Conservation (phyloP, 2,113 vertebrate genomes). For the Taxidea taxus region DNA sequence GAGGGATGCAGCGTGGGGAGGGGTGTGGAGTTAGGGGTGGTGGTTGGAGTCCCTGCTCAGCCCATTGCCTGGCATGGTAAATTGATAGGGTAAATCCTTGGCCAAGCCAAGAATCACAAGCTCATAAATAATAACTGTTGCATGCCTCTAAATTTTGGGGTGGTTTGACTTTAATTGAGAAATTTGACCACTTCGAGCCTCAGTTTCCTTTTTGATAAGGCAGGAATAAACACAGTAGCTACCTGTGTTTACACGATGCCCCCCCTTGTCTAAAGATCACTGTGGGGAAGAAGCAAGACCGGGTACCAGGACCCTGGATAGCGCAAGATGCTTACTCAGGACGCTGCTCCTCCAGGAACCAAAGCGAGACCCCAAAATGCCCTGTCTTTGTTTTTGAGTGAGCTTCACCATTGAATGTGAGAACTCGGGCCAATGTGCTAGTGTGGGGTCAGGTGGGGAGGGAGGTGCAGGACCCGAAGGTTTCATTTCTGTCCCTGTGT, state of each 20-base stretch:
- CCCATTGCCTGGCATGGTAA: background rate
- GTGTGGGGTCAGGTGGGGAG: fast-evolving
- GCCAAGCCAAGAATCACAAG: background rate
- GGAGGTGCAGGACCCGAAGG: fast-evolving
- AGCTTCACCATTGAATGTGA: fast-evolving
- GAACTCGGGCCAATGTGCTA: background rate
- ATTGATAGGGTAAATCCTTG: background rate
- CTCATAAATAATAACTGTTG: background rate
- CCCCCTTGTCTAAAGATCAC: background rate
- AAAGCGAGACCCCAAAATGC: background rate
- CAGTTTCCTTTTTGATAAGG: background rate
- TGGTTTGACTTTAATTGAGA: background rate
- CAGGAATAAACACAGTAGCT: too few relatives aligned
- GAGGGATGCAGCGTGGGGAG: background rate
- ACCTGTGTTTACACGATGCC: background rate
- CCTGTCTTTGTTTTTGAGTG: background rate
- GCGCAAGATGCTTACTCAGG: fast-evolving
- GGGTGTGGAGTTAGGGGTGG: background rate
- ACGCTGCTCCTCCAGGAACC: background rate
- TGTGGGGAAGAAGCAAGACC: fast-evolving
- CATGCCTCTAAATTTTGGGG: background rate
- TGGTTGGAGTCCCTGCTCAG: fast-evolving
- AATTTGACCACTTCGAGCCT: background rate
- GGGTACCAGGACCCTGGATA: background rate
- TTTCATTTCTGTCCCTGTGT: background rate